Percentiles rank a stretch among this genome's conserved stretches.
These are phyloP conservation scores for Epicampocera succincta DNA, from an alignment of 2,888 invertebrate genomes.

Conservation along the genomic window DNA sequence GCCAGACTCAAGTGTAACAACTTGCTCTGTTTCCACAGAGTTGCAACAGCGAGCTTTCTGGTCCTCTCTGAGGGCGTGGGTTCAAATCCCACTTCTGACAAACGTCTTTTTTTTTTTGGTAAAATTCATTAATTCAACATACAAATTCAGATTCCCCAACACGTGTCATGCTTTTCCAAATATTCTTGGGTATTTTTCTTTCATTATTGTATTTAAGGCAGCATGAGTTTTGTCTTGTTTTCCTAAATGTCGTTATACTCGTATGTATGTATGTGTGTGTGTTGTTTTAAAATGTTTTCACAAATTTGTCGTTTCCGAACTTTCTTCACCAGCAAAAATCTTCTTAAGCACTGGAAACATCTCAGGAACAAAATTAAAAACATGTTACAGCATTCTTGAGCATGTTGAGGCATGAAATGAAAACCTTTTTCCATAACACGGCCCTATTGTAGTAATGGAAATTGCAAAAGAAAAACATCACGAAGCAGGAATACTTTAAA, in stretches of 20 bases:
- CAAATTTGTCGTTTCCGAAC: conserved; percentile 13
- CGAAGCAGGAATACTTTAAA: conserved; percentile 23
- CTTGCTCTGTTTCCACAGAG: conserved; percentile 69
- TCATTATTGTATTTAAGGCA: not conserved
- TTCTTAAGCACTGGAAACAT: conserved; percentile 27
- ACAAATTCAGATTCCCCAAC: not conserved
- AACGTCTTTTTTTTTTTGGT: conserved; percentile 64
- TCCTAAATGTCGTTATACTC: not conserved
- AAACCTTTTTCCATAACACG: conserved; percentile 26
- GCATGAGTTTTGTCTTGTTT: not conserved
- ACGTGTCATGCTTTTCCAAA: conserved; percentile 24
- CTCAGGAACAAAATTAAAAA: conserved; percentile 24
- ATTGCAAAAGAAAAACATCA: too few species aligned
- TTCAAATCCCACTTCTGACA: conserved; percentile 79
- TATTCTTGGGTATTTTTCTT: not conserved
- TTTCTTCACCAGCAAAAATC: conserved; percentile 31
- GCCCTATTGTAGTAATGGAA: too few species aligned
- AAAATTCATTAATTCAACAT: not conserved
- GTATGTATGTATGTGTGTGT: not conserved
- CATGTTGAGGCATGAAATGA: conserved; percentile 42
- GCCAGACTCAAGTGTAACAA: conserved; percentile 75
- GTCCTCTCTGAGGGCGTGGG: conserved; percentile 79
- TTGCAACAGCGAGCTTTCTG: conserved; percentile 76
- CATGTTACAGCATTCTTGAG: conserved; percentile 43
- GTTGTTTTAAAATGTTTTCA: conserved; percentile 16